Evolutionary conservation across 2,797 vertebrate genomes (phyloP).

Genomic region (Numenius phaeopus): DNA sequence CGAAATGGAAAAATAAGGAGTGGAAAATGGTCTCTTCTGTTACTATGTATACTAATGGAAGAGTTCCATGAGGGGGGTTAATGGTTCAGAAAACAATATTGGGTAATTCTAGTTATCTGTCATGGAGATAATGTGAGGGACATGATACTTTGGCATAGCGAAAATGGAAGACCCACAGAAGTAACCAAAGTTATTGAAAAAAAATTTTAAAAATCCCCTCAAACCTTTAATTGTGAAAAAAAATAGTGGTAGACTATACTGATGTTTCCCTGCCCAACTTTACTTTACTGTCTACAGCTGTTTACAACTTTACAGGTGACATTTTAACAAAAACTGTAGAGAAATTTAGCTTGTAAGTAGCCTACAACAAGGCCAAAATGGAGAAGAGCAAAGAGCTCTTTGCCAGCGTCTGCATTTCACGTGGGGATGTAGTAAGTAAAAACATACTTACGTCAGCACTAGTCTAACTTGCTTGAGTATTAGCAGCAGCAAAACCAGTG

Average conservation of each 20-base stretch:
- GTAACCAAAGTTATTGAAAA: neutral
- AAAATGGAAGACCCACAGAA: neutral
- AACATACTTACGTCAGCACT: neutral
- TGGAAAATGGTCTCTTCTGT: neutral
- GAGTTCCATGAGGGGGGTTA: neutral
- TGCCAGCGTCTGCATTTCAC: neutral
- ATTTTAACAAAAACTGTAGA: neutral
- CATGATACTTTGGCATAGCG: neutral
- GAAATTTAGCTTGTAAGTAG: neutral
- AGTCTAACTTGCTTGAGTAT: neutral
- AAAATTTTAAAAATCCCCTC: neutral
- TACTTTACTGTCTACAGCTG: neutral
- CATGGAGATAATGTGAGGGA: neutral
- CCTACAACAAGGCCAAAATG: neutral
- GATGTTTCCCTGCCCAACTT: neutral
- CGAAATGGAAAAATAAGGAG: constrained; percentile 55
- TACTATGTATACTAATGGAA: neutral
- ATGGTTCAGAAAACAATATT: neutral
- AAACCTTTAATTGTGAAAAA: neutral
- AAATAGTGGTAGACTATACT: neutral
- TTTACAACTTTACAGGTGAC: neutral
- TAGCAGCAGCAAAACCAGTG: neutral
- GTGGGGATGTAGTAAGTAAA: neutral
- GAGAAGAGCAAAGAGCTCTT: neutral
- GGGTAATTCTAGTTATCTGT: neutral